phyloP scores from a whole-genome alignment of 2,113 vertebrate genomes.

The Vombatus ursinus region DNA sequence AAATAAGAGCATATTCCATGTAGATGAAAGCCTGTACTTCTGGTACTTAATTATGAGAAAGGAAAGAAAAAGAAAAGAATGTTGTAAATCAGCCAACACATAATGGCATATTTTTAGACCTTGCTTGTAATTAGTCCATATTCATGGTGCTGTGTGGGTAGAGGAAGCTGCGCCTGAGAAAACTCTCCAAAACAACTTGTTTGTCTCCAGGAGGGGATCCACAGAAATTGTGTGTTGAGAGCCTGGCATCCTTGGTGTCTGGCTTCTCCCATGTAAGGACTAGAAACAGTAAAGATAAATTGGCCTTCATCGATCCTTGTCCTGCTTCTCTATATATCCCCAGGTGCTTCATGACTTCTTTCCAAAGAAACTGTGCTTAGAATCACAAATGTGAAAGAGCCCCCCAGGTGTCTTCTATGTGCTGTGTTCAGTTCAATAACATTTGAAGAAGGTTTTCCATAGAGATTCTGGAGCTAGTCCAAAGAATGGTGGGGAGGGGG shows the following conservation, averaged over 20 bases:
- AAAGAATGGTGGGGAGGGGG: neutral
- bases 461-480: neutral
- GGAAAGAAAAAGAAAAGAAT: slow-evolving; percentile 19
- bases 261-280: neutral
- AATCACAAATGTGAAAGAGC: neutral
- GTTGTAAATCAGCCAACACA: slow-evolving; percentile 20
- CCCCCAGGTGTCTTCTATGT: neutral
- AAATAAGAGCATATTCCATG: neutral
- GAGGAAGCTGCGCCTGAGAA: slow-evolving; percentile 51
- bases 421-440: neutral
- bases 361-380: slow-evolving; percentile 14
- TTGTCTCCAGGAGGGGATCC: slow-evolving; percentile 50
- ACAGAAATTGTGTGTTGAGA: slow-evolving; percentile 49
- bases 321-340: neutral
- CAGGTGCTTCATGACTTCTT: neutral
- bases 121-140: slow-evolving; percentile 55
- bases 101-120: slow-evolving; percentile 40
- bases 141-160: slow-evolving; percentile 52
- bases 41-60: slow-evolving; percentile 13
- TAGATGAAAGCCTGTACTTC: neutral
- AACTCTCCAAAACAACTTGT: slow-evolving; percentile 58
- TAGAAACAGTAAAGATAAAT: neutral
- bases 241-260: slow-evolving; percentile 23
- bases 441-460: neutral
- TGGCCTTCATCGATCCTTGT: neutral